Conservation (phyloP, 2,113 vertebrate species). For the Erythrocercus mccallii region DNA sequence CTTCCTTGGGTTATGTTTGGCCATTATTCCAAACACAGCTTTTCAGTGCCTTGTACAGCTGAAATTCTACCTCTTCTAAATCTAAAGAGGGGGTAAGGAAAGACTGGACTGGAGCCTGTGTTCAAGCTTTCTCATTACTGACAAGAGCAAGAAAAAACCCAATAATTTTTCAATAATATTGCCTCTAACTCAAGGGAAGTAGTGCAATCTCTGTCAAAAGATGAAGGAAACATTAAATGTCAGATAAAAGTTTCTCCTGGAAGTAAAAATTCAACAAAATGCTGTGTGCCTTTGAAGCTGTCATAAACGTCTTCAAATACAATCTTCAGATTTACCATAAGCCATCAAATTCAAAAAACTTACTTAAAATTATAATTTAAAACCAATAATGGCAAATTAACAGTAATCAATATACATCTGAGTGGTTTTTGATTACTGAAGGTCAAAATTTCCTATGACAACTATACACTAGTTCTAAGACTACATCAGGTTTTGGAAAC, state of each 20-base stretch:
- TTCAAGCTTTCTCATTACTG: neutral
- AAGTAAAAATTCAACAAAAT: neutral
- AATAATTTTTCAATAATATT: neutral
- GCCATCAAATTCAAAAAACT: neutral
- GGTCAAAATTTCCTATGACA: neutral
- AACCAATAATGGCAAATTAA: neutral
- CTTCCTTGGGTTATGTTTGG: neutral
- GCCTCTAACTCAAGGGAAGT: neutral
- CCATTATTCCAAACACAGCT: neutral
- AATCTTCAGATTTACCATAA: neutral
- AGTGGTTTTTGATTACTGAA: neutral
- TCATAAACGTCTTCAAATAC: neutral
- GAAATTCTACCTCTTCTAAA: neutral
- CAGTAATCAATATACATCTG: neutral
- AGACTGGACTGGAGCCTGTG: neutral
- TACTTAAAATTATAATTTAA: neutral
- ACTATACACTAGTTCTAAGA: neutral
- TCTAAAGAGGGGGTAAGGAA: neutral
- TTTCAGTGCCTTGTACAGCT: neutral
- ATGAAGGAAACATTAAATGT: neutral
- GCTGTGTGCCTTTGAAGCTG: neutral
- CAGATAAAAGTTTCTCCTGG: neutral
- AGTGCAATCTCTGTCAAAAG: neutral
- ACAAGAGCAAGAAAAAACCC: fast-evolving
- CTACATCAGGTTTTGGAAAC: neutral